These are phyloP conservation scores for Tokudaia muenninki DNA, from an alignment of 2,797 vertebrate genomes.

Conservation along the genomic window DNA sequence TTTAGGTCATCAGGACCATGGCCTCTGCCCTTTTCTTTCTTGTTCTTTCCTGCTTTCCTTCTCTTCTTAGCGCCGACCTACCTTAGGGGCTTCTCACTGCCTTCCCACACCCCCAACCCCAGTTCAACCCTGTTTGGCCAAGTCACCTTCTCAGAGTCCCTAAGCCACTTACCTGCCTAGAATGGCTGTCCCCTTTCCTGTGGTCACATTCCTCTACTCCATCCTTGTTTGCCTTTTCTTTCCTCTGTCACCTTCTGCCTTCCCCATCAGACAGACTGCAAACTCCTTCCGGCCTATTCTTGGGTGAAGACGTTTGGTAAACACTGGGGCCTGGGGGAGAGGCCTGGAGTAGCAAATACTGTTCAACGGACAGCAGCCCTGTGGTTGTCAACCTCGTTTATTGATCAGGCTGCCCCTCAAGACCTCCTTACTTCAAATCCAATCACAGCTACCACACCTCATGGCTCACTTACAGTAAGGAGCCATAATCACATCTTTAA, in stretches of 20 bases:
- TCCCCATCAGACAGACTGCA: neutral
- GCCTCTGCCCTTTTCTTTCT: neutral
- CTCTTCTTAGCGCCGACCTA: neutral
- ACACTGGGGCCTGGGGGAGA: neutral
- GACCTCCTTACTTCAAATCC: neutral
- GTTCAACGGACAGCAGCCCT: neutral
- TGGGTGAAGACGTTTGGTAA: neutral
- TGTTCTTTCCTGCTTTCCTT: neutral
- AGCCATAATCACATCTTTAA: conserved; percentile 54
- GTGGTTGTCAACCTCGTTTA: neutral
- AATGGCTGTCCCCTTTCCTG: neutral
- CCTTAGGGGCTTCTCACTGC: neutral
- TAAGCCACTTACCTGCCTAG: neutral
- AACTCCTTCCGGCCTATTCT: neutral
- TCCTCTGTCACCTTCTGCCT: neutral
- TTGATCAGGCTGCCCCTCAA: neutral
- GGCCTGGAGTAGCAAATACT: neutral
- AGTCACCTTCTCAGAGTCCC: neutral
- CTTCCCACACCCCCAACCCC: neutral
- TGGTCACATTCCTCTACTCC: neutral
- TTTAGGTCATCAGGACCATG: fast-evolving
- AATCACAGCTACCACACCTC: conserved; percentile 29
- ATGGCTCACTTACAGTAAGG: conserved; percentile 43
- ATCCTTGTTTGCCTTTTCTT: neutral
- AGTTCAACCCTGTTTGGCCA: neutral